A percentile compares a stretch with the other conserved stretches of the same genome.
phyloP scores from a whole-genome alignment of 2,888 invertebrate species.

The Adelognathus sp. region DNA sequence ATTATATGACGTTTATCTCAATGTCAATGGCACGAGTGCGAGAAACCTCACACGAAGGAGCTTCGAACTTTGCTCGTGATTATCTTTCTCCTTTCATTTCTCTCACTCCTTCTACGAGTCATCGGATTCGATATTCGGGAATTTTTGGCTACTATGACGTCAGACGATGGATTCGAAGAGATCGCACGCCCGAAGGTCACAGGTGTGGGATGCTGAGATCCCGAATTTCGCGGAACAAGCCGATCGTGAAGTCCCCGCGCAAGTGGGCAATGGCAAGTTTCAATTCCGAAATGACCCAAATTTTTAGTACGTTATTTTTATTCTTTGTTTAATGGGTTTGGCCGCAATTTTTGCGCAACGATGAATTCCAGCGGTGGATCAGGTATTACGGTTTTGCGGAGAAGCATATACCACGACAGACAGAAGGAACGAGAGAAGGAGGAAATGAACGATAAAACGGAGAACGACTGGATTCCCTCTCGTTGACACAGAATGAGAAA shows the following conservation, averaged over 20 bases:
- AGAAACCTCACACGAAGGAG: constrained; percentile 2
- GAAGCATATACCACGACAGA: too few species aligned
- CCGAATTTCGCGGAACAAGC: not conserved
- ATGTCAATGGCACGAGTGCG: constrained; percentile 76
- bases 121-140: not conserved
- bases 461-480: not conserved
- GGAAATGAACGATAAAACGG: not conserved
- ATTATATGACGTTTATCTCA: constrained; percentile 73
- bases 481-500: not conserved
- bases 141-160: not conserved
- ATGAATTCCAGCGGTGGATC: not conserved
- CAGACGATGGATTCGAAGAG: not conserved
- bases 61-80: not conserved
- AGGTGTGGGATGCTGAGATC: not conserved
- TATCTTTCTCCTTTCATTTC: not conserved
- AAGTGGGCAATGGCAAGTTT: not conserved
- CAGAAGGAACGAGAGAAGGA: not conserved
- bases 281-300: not conserved
- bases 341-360: not conserved
- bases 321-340: not conserved
- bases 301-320: not conserved
- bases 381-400: not conserved
- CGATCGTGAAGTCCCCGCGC: not conserved
- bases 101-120: constrained; percentile 52
- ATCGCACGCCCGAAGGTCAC: not conserved